Conservation (phyloP, 2,888 invertebrate species). For the Diadromus collaris region DNA sequence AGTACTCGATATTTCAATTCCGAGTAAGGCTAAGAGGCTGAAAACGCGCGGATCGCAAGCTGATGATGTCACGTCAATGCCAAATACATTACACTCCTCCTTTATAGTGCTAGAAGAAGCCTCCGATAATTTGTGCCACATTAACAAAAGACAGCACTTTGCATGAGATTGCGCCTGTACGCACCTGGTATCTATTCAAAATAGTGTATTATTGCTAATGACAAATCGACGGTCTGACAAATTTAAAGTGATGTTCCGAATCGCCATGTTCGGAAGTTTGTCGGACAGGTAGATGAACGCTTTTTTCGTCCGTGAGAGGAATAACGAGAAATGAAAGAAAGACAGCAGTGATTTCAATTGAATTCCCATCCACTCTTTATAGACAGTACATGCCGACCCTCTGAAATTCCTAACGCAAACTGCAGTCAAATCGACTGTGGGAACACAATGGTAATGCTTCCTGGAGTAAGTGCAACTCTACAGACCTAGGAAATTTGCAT, state of each 20-base stretch:
- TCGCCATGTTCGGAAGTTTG: not conserved
- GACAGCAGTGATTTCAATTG: not conserved
- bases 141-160: not conserved
- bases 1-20: no score
- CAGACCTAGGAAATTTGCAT: not conserved
- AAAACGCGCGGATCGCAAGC: not conserved
- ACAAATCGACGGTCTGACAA: not conserved
- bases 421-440: not conserved
- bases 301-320: not conserved
- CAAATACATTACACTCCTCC: not conserved
- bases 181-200: not conserved
- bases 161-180: not conserved
- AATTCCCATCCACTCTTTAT: not conserved
- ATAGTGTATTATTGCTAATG: not conserved
- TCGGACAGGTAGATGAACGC: not conserved
- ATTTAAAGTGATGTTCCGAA: not conserved
- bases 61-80: not conserved
- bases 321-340: not conserved
- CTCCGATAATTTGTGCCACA: not conserved
- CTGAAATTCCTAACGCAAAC: not conserved
- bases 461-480: not conserved
- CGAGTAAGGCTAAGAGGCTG: not conserved
- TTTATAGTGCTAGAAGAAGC: not conserved
- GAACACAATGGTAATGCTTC: not conserved
- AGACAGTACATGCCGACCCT: not conserved